Percentiles rank a stretch among this genome's conserved stretches.
phyloP scores from a whole-genome alignment of 2,797 vertebrate genomes.

The Pantherophis alleghaniensis region DNA sequence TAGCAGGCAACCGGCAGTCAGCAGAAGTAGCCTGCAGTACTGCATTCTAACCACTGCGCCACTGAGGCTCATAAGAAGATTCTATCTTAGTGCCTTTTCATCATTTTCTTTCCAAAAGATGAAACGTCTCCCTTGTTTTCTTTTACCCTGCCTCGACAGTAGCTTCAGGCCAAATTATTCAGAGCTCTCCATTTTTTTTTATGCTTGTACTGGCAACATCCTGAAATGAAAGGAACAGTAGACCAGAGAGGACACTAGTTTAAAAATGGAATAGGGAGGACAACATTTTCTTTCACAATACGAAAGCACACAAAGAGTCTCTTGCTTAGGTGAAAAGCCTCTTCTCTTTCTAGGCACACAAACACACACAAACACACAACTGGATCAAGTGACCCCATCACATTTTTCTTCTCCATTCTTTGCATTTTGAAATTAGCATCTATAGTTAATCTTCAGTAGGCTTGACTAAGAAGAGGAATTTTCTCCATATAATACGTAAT shows the following conservation, averaged over 20 bases:
- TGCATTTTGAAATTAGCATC: not conserved
- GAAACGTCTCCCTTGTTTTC: not conserved
- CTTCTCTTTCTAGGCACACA: not conserved
- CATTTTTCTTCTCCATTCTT: not conserved
- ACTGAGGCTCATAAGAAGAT: not conserved
- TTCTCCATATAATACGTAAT: too few species aligned
- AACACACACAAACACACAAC: not conserved
- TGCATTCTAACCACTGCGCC: too few species aligned
- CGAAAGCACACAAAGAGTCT: not conserved
- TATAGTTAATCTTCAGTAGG: not conserved
- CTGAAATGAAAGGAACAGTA: not conserved
- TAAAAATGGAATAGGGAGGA: not conserved
- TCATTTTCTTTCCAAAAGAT: not conserved
- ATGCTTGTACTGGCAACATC: not conserved
- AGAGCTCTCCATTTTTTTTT: not conserved
- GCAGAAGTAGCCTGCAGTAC: too few species aligned
- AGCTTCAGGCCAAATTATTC: not conserved
- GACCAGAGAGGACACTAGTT: not conserved
- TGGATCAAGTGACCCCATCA: not conserved
- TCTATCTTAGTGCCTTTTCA: not conserved
- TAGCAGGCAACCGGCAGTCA: too few species aligned
- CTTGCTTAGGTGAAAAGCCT: not conserved
- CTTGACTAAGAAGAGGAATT: not conserved
- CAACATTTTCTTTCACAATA: not conserved
- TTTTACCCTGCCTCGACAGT: not conserved